A percentile compares a stretch with the other conserved stretches of the same genome.
These are phyloP conservation scores for Paramormyrops kingsleyae DNA, from an alignment of 2,113 vertebrate genomes.

Conservation along the genomic window DNA sequence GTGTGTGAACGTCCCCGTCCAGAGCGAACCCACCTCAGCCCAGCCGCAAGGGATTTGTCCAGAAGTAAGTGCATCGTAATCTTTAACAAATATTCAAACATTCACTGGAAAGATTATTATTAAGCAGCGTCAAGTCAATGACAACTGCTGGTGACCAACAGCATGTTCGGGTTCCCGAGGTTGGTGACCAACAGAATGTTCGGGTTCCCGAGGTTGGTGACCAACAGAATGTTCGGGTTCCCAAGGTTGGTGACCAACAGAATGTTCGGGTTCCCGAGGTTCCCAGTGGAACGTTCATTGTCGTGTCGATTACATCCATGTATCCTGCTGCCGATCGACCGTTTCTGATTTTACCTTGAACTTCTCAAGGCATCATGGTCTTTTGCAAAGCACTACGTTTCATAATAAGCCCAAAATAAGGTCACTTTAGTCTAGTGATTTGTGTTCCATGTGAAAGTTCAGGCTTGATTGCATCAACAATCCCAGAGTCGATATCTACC, in stretches of 20 bases:
- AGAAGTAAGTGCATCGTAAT: background rate
- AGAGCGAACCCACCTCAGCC: background rate
- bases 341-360: background rate
- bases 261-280: background rate
- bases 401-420: background rate
- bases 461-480: background rate
- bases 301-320: background rate
- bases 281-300: background rate
- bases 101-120: background rate
- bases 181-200: background rate
- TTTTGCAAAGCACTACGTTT: background rate
- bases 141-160: background rate
- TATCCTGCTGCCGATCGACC: background rate
- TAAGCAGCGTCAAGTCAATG: background rate
- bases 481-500: background rate
- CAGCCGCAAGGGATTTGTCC: background rate
- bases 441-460: background rate
- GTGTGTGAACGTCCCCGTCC: background rate
- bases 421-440: background rate
- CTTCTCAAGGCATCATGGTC: background rate
- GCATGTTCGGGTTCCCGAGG: background rate
- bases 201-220: background rate
- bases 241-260: background rate
- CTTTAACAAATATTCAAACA: background rate
- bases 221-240: background rate